Evolutionary conservation across 2,888 invertebrate genomes (phyloP).

Genomic region (Leistus spinibarbis): DNA sequence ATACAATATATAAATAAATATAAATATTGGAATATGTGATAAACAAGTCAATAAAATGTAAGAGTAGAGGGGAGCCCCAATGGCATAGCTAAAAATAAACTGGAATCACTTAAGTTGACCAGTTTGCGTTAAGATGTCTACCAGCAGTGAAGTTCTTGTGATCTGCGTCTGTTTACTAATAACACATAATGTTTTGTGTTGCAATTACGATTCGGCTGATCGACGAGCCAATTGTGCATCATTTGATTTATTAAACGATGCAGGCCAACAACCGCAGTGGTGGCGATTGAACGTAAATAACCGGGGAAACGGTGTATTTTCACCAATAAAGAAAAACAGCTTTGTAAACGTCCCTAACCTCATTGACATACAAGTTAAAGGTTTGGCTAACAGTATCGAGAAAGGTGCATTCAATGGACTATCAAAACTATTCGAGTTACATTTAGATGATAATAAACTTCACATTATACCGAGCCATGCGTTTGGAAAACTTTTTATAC

Average conservation of each 20-base stretch:
- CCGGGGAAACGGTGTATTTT: not conserved
- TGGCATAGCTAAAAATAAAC: not conserved
- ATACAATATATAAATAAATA: not conserved
- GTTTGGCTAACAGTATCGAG: slow-evolving; percentile 8
- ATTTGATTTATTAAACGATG: not conserved
- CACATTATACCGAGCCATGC: slow-evolving; percentile 2
- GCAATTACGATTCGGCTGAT: slow-evolving; percentile 2
- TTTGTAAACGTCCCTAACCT: slow-evolving; percentile 16
- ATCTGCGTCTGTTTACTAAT: not conserved
- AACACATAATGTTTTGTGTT: not conserved
- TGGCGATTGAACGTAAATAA: slow-evolving; percentile 14
- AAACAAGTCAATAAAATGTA: not conserved
- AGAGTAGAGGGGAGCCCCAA: not conserved
- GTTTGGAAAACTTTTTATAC: slow-evolving; percentile 9
- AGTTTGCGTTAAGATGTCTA: not conserved
- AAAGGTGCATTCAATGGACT: slow-evolving; percentile 19
- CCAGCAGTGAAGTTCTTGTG: not conserved
- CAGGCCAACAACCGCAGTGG: slow-evolving; percentile 4
- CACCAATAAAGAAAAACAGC: not conserved
- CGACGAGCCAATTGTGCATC: slow-evolving; percentile 8
- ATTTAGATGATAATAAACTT: slow-evolving; percentile 30
- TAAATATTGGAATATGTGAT: not conserved
- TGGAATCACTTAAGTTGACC: not conserved
- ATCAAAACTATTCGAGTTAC: slow-evolving; percentile 14
- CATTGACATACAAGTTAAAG: slow-evolving; percentile 23